phyloP scores from a whole-genome alignment of 2,797 vertebrate genomes.

The Petrocephalus schoutedeni region DNA sequence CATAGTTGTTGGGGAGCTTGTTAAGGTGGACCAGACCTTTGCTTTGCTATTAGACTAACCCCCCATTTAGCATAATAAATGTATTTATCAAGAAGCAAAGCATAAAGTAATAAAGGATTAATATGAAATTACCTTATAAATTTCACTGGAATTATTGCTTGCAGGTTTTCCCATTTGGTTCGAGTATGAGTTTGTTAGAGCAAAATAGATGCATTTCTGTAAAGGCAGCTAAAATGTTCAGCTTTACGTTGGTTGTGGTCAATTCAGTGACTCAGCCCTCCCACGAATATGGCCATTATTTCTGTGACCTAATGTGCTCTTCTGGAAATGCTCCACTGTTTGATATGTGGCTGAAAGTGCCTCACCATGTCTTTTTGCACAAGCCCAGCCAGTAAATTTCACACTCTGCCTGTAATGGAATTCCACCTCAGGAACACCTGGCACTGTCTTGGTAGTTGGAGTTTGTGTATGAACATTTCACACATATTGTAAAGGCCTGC shows the following conservation, averaged over 20 bases:
- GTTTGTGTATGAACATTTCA: background rate
- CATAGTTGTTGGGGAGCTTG: background rate
- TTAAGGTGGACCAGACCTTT: background rate
- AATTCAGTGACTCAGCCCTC: conserved; percentile 15
- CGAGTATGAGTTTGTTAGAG: background rate
- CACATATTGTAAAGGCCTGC: background rate
- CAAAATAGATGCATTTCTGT: background rate
- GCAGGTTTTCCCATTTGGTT: background rate
- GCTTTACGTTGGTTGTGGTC: conserved; percentile 6
- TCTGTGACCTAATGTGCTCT: conserved; percentile 12
- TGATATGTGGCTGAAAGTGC: conserved; percentile 3
- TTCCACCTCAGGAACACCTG: conserved; percentile 11
- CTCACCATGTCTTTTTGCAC: background rate
- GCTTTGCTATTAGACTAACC: background rate
- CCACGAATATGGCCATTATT: conserved; percentile 13
- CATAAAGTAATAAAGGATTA: background rate
- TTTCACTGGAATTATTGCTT: background rate
- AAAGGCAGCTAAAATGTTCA: background rate
- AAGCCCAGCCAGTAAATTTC: conserved; percentile 10
- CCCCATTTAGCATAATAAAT: background rate
- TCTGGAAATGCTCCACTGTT: background rate
- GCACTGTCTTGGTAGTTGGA: background rate
- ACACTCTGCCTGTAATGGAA: conserved; percentile 5
- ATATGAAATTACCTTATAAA: background rate
- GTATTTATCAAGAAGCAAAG: background rate